phyloP scores from a whole-genome alignment of 2,888 invertebrate species.

The Biston betularia region DNA sequence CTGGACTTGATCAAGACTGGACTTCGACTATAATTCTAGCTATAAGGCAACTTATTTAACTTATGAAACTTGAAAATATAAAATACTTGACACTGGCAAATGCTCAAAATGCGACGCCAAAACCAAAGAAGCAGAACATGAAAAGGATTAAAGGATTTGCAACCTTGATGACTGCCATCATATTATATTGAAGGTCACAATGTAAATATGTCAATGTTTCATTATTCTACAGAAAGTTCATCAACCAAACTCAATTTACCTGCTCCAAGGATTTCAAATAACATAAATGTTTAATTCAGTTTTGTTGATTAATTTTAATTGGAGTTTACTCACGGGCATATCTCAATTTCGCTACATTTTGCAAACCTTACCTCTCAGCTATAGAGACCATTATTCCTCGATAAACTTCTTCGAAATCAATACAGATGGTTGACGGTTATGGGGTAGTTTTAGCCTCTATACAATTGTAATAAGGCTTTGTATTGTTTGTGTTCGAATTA shows the following conservation, averaged over 20 bases:
- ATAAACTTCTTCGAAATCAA: slow-evolving; percentile 17
- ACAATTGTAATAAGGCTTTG: slow-evolving; percentile 13
- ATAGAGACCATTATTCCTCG: slow-evolving; percentile 11
- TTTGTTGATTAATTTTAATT: slow-evolving; percentile 39
- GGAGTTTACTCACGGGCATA: slow-evolving; percentile 30
- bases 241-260: slow-evolving; percentile 34
- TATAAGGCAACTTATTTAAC: no score
- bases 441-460: slow-evolving; percentile 10
- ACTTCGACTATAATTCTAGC: no score
- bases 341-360: slow-evolving; percentile 10
- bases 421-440: slow-evolving; percentile 7
- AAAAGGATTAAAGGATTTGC: no score
- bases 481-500: slow-evolving; percentile 12
- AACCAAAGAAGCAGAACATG: no score
- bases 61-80: no score
- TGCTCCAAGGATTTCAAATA: slow-evolving; percentile 36
- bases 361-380: slow-evolving; percentile 2
- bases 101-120: no score
- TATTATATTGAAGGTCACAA: not conserved
- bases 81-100: no score
- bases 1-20: no score
- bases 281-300: slow-evolving; percentile 37
- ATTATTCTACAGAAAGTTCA: slow-evolving; percentile 20
- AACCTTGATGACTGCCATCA: no score
- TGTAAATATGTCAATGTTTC: slow-evolving; percentile 10